Base-by-base conservation (phyloP, 92 coral and sea anemone genomes). In the Palythoa caribaeorum region DNA sequence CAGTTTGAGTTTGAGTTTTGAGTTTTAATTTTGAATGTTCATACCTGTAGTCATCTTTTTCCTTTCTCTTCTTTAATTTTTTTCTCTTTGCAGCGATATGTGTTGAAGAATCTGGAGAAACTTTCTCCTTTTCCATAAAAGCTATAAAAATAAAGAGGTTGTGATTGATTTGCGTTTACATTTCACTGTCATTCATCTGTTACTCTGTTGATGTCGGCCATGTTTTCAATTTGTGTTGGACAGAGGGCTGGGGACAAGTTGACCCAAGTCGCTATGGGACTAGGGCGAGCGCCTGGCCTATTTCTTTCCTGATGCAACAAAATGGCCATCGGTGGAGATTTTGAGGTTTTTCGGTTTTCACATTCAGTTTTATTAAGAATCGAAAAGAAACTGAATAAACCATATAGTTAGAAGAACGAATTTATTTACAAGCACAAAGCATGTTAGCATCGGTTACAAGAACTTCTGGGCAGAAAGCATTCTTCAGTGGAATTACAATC, bases 61-160 rank as follows among this genome's bases (percentile, higher is more conserved):
- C 94, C 75, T 94, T 94, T 77, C 90, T 86, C 77, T 94, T 94
- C 86, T 79, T 89, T 1, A 85, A n/a, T 76, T 89, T 92, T 90
- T 84, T 92, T 55, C 88, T 89, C 53, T 87, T 90, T 28, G 90
- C 88, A 11, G 95, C 63, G 9, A 94, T 79, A 62, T 94, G 95
- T 35, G 97, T 94, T 51, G 97, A 94, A 1, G 98, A 94, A 71
- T 94, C 95, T 37, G 95, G 98, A 13, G 95, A 94, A 15, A 94
- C 95, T 40, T 83, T 89, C 80, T 69, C 86, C 53, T 77, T 91
- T 17, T 91, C 93, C 93, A 91, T 90, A 63, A 37, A 69, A 80
- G 15, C 71, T 65, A 19, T 75, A 66, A 65, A 5, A 80, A 79
- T 15, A 60, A 2, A 52, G 20, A 37, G 66, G 62, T 11, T 4